Evolutionary conservation across 2,797 vertebrate species (phyloP), one percentile per base, ranked within the genome.

Genomic region (Telmatherina bonti): DNA sequence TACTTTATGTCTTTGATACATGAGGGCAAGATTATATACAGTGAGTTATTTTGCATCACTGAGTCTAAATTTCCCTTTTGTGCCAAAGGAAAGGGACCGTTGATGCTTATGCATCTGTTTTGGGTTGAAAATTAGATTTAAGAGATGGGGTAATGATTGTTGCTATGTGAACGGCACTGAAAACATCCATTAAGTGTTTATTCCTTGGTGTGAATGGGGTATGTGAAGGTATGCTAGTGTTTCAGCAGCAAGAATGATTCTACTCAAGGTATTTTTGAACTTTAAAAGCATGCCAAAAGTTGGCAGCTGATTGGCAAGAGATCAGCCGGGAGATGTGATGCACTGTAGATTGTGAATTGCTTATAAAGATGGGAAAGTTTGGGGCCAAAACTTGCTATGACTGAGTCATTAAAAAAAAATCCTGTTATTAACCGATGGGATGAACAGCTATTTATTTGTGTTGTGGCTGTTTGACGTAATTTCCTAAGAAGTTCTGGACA

Each of bases 1-100:
- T 49, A 2, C 33, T 56, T 52, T 52, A 49, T 68, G 69, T 73
- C 86, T 92, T 89, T 93, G 87, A 94, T 89, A 88, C 81, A 43
- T 74, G 86, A 93, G 77, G 83, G 67, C 29, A 26, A 54, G 51
- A 66, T 88, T 78, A 66, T 71, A 90, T 88, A 72, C 55, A 79
- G 26, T 35, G 58, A 78, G 73, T 74, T 33, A 16, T 70, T 81
- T 36, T 58, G 64, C 67, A 61, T 70, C 70, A 77, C 49, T 69
- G 65, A 84, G 77, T 74, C 29, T 24, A 22, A n/a, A 56, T 63
- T 38, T 41, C 6, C 27, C 55, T 18, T 13, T 31, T 20, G 74
- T 62, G 69, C 43, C n/a, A 57, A 24, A 60, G 62, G 12, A 61
- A 43, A 7, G 53, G 18, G 29, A 55, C 53, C 47, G 36, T 22